A percentile compares a stretch with the other conserved stretches of the same genome.
These are phyloP conservation scores for Hylaeus volcanicus DNA, from an alignment of 1,140 invertebrate genomes.

Conservation along the genomic window DNA sequence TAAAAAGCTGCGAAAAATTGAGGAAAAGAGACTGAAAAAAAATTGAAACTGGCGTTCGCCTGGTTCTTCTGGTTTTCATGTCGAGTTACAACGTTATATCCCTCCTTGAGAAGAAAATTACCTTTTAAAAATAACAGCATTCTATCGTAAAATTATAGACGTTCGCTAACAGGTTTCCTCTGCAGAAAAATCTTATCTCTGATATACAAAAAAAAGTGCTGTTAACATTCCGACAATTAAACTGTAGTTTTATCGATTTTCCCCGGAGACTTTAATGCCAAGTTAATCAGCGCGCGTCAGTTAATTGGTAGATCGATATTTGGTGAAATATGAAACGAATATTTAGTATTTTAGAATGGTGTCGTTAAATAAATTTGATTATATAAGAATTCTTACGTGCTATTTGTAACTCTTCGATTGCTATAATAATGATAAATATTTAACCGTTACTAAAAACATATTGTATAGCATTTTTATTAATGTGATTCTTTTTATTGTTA, in stretches of 20 bases:
- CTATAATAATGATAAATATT: too few relatives aligned
- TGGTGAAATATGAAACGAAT: too few relatives aligned
- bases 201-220: background rate
- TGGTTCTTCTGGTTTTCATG: conserved; percentile 33
- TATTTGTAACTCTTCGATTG: too few relatives aligned
- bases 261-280: background rate
- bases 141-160: conserved; percentile 11
- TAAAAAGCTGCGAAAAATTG: background rate
- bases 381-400: too few relatives aligned
- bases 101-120: background rate
- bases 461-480: too few relatives aligned
- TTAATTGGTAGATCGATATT: too few relatives aligned
- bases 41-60: conserved; percentile 17
- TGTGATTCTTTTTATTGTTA: too few relatives aligned
- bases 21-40: background rate
- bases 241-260: background rate
- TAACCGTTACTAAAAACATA: too few relatives aligned
- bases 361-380: too few relatives aligned
- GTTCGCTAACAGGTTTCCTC: background rate
- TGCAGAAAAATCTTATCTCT: background rate
- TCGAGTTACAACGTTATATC: background rate
- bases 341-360: too few relatives aligned
- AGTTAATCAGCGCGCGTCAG: background rate
- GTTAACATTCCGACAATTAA: background rate
- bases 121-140: conserved; percentile 4